phyloP scores from a whole-genome alignment of 1,140 invertebrate species.

The Pogonomyrmex californicus region DNA sequence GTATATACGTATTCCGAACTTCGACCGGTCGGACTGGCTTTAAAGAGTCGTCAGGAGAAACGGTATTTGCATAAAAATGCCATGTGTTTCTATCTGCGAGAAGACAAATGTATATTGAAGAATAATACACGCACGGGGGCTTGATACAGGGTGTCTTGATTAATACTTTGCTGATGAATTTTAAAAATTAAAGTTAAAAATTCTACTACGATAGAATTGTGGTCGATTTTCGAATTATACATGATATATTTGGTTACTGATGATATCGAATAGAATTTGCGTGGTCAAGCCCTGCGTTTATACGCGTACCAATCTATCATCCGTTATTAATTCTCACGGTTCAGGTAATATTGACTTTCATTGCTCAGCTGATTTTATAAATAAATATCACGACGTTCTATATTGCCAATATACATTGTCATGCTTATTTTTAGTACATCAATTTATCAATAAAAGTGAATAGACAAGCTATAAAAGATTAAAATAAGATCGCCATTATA shows the following conservation, averaged over 20 bases:
- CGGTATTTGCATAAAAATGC: slow-evolving; percentile 82
- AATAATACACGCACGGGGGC: slow-evolving; percentile 16
- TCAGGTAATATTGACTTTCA: slow-evolving; percentile 17
- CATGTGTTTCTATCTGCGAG: slow-evolving; percentile 79
- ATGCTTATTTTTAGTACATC: neutral
- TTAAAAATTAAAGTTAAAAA: neutral
- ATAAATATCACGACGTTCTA: neutral
- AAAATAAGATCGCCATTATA: neutral
- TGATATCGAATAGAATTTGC: neutral
- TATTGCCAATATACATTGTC: neutral
- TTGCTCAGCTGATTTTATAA: neutral
- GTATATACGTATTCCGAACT: slow-evolving; percentile 66
- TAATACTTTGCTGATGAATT: neutral
- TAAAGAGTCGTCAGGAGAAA: slow-evolving; percentile 66
- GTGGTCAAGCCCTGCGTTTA: neutral
- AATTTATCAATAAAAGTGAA: neutral
- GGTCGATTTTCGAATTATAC: neutral
- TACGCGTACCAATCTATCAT: neutral
- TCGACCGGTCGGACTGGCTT: slow-evolving; percentile 70
- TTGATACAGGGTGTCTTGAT: neutral
- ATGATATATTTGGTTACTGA: neutral
- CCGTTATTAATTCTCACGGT: neutral
- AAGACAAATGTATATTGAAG: slow-evolving; percentile 47
- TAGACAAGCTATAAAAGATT: neutral
- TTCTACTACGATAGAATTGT: neutral